Percentiles rank a stretch among this genome's conserved stretches.
These are phyloP conservation scores for Cosmia trapezina DNA, from an alignment of 2,888 invertebrate species.

Conservation along the genomic window DNA sequence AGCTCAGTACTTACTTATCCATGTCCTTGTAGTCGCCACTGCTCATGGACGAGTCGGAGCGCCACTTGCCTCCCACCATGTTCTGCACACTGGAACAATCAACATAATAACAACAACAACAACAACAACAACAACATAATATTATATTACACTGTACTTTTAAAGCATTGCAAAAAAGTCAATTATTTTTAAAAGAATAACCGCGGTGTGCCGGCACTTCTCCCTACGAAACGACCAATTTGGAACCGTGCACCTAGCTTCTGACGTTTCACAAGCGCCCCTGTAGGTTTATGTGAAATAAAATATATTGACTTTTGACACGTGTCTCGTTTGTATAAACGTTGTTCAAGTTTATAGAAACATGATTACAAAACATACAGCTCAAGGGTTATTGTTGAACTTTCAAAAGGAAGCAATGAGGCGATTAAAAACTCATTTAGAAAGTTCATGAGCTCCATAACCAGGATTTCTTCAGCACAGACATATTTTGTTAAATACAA, in stretches of 20 bases:
- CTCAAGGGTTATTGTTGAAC: not conserved
- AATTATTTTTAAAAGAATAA: not conserved
- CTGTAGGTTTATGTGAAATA: not conserved
- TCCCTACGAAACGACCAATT: not conserved
- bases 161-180: not conserved
- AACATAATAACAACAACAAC: too few relatives aligned
- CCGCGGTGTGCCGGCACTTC: not conserved
- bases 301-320: not conserved
- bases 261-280: too few relatives aligned
- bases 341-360: not conserved
- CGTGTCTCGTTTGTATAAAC: not conserved
- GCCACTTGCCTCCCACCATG: constrained; percentile 82
- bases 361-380: not conserved
- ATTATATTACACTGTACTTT: constrained; percentile 8
- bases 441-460: not conserved
- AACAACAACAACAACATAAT: not conserved
- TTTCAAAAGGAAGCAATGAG: not conserved
- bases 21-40: constrained; percentile 68
- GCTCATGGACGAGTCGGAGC: constrained; percentile 73
- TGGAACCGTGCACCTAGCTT: not conserved
- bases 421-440: not conserved
- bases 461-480: not conserved
- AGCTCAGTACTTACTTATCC: constrained; percentile 22
- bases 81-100: constrained; percentile 78
- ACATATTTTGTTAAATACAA: not conserved